phyloP scores from a whole-genome alignment of 2,797 vertebrate species.

The Rhabdophis nuchalis region DNA sequence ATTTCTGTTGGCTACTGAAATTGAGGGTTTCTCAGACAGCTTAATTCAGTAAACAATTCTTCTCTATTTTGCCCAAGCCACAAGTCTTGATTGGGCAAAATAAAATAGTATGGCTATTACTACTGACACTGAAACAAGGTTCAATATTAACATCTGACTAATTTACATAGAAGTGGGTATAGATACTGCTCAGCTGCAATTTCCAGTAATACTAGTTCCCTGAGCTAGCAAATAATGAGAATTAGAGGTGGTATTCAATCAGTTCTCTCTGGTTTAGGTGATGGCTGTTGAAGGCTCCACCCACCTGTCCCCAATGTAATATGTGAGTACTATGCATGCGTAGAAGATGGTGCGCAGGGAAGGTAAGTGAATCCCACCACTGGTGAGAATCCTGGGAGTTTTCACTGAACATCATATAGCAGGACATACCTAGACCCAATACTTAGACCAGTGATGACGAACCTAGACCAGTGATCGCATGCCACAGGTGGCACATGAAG shows the following conservation, averaged over 20 bases:
- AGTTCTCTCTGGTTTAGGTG: no score
- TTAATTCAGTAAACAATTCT: background rate
- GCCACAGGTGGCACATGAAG: no score
- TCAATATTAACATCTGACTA: background rate
- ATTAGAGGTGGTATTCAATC: no score
- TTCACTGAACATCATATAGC: background rate
- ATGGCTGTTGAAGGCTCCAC: no score
- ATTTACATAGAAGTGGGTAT: background rate
- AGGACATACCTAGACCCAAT: no score
- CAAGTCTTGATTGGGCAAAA: background rate
- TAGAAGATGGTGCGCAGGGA: no score
- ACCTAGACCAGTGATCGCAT: no score
- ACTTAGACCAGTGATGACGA: no score
- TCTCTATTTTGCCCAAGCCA: no score
- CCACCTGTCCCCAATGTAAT: no score
- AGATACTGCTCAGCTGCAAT: background rate
- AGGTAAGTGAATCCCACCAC: no score
- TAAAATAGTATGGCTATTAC: background rate
- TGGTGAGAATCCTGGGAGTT: background rate
- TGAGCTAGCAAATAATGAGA: background rate
- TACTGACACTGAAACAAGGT: background rate
- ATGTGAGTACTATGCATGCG: no score
- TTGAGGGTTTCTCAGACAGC: background rate
- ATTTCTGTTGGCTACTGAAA: background rate
- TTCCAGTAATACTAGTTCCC: background rate